phyloP scores from a whole-genome alignment of 2,888 invertebrate species.

The Cepaea hortensis region DNA sequence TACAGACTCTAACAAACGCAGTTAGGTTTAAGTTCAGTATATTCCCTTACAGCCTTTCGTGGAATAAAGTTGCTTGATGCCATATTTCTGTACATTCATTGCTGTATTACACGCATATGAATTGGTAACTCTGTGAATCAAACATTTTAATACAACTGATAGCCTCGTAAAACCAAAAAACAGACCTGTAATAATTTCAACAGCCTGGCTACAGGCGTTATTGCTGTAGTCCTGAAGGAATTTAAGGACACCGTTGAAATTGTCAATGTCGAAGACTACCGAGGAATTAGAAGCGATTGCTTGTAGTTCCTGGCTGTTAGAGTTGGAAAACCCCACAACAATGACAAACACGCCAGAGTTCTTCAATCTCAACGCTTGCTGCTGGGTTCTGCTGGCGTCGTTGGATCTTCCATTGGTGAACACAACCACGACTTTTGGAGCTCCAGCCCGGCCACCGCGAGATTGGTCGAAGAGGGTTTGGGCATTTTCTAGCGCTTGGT shows the following conservation, averaged over 20 bases:
- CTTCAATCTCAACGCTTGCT: background rate
- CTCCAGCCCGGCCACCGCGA: background rate
- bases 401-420: background rate
- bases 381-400: background rate
- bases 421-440: background rate
- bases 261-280: background rate
- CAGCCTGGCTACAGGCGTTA: background rate
- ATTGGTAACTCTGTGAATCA: no score
- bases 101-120: no score
- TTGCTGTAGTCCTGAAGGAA: background rate
- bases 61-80: no score
- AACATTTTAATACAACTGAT: no score
- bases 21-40: no score
- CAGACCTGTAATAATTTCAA: background rate
- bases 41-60: no score
- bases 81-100: no score
- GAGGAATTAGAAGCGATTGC: background rate
- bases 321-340: background rate
- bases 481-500: background rate
- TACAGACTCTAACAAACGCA: no score
- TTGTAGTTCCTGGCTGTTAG: constrained; percentile 8
- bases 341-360: constrained; percentile 5
- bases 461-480: background rate
- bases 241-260: background rate
- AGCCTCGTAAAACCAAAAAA: no score